These are phyloP conservation scores for Ptilonorhynchus violaceus DNA, from an alignment of 2,113 vertebrate genomes.

Conservation along the genomic window DNA sequence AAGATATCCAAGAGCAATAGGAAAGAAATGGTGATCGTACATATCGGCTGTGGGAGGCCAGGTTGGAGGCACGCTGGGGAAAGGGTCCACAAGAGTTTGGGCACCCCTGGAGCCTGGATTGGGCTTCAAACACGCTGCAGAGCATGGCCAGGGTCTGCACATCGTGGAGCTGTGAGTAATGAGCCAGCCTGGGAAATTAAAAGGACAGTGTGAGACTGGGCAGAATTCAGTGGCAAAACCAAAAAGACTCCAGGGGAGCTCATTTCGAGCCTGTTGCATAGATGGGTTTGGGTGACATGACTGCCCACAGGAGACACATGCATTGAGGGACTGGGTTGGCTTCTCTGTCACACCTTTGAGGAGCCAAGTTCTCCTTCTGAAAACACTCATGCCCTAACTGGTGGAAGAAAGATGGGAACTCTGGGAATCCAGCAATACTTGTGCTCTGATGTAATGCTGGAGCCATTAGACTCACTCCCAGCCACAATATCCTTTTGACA, in stretches of 20 bases:
- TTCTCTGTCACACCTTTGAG: not conserved
- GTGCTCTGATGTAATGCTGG: not conserved
- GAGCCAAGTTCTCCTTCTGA: not conserved
- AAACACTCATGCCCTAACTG: not conserved
- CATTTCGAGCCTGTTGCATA: not conserved
- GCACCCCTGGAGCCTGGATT: conserved; percentile 79
- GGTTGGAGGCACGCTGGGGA: conserved; percentile 71
- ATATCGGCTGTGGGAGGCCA: conserved; percentile 83
- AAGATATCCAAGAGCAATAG: not conserved
- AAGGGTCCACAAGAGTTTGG: conserved; percentile 74
- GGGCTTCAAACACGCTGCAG: conserved; percentile 91
- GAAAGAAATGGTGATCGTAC: conserved; percentile 63
- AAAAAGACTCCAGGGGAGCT: not conserved
- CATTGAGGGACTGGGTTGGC: not conserved
- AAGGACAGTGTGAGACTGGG: not conserved
- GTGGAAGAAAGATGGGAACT: not conserved
- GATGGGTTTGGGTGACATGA: not conserved
- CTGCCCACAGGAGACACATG: not conserved
- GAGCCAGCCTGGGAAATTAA: conserved; percentile 80
- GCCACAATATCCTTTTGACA: not conserved
- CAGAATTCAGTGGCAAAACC: not conserved
- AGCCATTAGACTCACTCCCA: not conserved
- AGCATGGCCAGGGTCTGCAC: conserved; percentile 97
- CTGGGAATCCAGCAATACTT: not conserved
- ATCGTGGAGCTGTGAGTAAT: conserved; percentile 94